Evolutionary conservation across 1,140 invertebrate species (phyloP).

Genomic region (Cydia splendana): DNA sequence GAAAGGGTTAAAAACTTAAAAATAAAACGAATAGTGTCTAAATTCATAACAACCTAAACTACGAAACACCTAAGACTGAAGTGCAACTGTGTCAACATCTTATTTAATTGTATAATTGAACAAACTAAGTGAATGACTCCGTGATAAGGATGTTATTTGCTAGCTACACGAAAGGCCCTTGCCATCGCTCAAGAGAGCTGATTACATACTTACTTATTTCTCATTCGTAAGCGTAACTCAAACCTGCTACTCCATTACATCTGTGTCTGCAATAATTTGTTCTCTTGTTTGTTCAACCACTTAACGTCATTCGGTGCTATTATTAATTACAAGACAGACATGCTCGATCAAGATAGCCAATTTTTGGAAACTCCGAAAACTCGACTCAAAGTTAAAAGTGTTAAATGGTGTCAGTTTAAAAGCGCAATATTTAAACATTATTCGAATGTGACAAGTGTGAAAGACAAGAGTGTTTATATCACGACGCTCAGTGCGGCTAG

Average conservation of each 20-base stretch:
- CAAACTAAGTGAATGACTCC: conserved; percentile 56
- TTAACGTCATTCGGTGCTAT: conserved; percentile 39
- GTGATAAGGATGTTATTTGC: conserved; percentile 69
- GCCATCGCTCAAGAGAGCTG: conserved; percentile 11
- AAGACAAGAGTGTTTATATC: conserved; percentile 59
- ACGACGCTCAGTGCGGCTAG: conserved; percentile 61
- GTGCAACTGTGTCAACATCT: conserved; percentile 37
- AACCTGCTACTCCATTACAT: neutral
- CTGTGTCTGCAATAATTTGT: neutral
- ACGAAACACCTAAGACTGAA: neutral
- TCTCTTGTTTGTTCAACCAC: neutral
- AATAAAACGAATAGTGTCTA: neutral
- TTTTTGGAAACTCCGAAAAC: conserved; percentile 46
- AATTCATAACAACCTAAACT: neutral
- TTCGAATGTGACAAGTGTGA: conserved; percentile 45
- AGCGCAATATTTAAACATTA: conserved; percentile 55
- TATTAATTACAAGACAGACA: conserved; percentile 38
- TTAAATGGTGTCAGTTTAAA: conserved; percentile 55
- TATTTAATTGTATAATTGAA: conserved; percentile 43
- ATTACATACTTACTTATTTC: conserved; percentile 16
- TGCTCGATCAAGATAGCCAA: conserved; percentile 44
- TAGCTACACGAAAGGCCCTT: conserved; percentile 23
- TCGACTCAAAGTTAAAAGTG: conserved; percentile 36
- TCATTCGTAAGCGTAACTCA: conserved; percentile 25
- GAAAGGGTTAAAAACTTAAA: neutral